A percentile compares a stretch with the other conserved stretches of the same genome.
Evolutionary conservation across 2,113 vertebrate genomes (phyloP).

Genomic region (Lophotis ruficrista): DNA sequence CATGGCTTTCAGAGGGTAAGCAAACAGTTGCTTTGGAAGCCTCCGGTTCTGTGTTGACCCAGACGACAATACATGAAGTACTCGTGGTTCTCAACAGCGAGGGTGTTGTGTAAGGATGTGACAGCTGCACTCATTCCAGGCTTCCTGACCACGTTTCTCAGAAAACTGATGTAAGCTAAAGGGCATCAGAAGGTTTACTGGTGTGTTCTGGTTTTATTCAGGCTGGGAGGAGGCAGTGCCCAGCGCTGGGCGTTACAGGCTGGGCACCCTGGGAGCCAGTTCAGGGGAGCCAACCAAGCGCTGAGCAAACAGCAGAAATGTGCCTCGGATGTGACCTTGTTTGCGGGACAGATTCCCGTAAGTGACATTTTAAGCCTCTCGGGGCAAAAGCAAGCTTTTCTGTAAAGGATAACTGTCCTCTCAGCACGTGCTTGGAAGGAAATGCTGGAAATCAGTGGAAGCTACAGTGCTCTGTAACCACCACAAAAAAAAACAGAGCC

Average conservation of each 20-base stretch:
- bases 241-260: neutral
- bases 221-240: neutral
- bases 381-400: neutral
- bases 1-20: neutral
- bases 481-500: neutral
- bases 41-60: neutral
- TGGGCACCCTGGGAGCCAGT: neutral
- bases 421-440: neutral
- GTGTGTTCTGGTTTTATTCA: neutral
- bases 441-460: neutral
- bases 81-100: neutral
- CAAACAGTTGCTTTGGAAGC: neutral
- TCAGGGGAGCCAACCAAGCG: neutral
- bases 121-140: neutral
- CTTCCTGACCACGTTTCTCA: neutral
- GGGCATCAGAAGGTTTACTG: neutral
- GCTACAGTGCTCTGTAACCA: neutral
- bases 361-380: neutral
- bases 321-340: fast-evolving
- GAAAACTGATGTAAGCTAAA: neutral
- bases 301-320: neutral
- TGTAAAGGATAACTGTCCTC: neutral
- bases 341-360: neutral
- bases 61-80: neutral
- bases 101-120: neutral